phyloP scores from a whole-genome alignment of 2,888 invertebrate species.

The Sylvicola fuscatus region DNA sequence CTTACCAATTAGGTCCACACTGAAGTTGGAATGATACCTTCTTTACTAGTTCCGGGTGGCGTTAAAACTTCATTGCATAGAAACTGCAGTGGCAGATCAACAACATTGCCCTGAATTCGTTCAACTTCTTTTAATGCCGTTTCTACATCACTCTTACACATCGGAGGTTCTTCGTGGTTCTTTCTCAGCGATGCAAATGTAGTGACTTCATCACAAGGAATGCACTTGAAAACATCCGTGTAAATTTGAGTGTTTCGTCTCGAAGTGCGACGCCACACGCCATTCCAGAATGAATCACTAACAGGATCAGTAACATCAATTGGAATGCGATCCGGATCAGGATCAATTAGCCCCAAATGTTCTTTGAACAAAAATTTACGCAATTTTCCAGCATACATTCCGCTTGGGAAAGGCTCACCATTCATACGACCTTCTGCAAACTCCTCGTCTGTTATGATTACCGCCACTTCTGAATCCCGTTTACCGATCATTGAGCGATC shows the following conservation, averaged over 20 bases:
- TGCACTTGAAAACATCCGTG: slow-evolving; percentile 80
- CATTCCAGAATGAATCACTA: slow-evolving; percentile 60
- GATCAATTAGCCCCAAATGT: slow-evolving; percentile 48
- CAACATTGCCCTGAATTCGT: slow-evolving; percentile 62
- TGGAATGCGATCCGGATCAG: slow-evolving; percentile 21
- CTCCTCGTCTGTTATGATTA: slow-evolving; percentile 67
- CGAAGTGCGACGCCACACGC: slow-evolving; percentile 66
- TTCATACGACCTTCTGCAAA: slow-evolving; percentile 68
- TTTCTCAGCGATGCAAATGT: slow-evolving; percentile 56
- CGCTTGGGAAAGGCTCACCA: slow-evolving; percentile 58
- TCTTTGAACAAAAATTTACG: slow-evolving; percentile 75
- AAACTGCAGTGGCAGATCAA: slow-evolving; percentile 75
- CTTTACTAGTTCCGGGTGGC: slow-evolving; percentile 65
- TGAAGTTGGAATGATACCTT: slow-evolving; percentile 79
- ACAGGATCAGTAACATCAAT: slow-evolving; percentile 62
- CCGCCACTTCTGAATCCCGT: slow-evolving; percentile 86
- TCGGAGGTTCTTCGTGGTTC: slow-evolving; percentile 49
- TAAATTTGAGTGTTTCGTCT: slow-evolving; percentile 68
- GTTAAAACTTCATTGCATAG: slow-evolving; percentile 69
- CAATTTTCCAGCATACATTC: slow-evolving; percentile 68
- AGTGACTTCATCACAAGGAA: slow-evolving; percentile 68
- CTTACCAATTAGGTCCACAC: slow-evolving; percentile 80
- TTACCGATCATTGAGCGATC: slow-evolving; percentile 88
- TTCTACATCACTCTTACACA: slow-evolving; percentile 52
- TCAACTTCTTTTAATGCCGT: slow-evolving; percentile 50